phyloP scores from a whole-genome alignment of 2,888 invertebrate species.

The Fissipunctia ypsillon region DNA sequence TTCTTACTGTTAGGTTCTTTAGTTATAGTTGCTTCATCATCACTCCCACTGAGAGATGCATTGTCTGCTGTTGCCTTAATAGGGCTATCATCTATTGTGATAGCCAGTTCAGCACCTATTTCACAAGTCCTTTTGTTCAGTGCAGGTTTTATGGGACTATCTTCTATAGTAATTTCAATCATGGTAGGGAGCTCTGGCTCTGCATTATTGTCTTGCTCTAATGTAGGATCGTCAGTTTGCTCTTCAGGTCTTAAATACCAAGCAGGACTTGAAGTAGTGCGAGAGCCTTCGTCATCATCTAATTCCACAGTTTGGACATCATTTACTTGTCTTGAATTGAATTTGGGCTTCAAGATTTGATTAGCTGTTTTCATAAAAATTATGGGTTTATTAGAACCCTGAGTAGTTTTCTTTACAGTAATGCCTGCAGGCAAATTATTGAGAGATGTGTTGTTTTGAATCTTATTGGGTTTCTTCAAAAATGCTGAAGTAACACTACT shows the following conservation, averaged over 20 bases:
- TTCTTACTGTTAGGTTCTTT: conserved; percentile 81
- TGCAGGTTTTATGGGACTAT: conserved; percentile 83
- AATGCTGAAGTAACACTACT: conserved; percentile 48
- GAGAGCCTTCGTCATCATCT: conserved; percentile 81
- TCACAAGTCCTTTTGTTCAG: conserved; percentile 71
- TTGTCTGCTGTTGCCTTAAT: conserved; percentile 70
- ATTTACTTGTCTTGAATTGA: conserved; percentile 29
- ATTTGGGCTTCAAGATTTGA: conserved; percentile 4
- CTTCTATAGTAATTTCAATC: conserved; percentile 87
- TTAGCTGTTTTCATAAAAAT: conserved; percentile 52
- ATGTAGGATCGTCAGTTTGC: conserved; percentile 53
- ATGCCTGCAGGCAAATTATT: conserved; percentile 79
- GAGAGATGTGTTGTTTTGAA: conserved; percentile 66
- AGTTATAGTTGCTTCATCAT: conserved; percentile 62
- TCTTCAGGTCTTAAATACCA: conserved; percentile 88
- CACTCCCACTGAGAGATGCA: conserved; percentile 66
- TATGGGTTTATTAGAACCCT: conserved; percentile 47
- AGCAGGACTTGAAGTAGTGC: conserved; percentile 73
- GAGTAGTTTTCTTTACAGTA: conserved; percentile 76
- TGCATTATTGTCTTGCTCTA: conserved; percentile 80
- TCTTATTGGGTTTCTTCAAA: conserved; percentile 62
- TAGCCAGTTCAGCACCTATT: conserved; percentile 76
- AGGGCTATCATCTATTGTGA: conserved; percentile 87
- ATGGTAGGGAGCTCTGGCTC: conserved; percentile 77
- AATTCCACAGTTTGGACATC: conserved; percentile 81